Conservation (phyloP, 2,113 vertebrate species). For the Caranx melampygus region DNA sequence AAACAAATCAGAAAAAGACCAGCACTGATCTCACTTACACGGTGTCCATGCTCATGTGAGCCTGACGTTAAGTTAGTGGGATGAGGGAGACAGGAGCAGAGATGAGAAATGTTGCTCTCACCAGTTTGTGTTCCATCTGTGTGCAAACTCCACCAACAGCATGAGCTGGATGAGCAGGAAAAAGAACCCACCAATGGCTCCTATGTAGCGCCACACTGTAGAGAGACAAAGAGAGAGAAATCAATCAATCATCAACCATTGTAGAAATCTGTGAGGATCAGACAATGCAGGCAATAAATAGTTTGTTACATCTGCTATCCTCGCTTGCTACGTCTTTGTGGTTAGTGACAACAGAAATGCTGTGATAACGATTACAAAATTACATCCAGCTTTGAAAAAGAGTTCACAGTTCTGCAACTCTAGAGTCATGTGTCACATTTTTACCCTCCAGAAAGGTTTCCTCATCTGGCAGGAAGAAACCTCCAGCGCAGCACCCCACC, state of each 20-base stretch:
- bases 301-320: not conserved
- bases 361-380: not conserved
- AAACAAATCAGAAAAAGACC: conserved; percentile 7
- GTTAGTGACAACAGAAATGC: not conserved
- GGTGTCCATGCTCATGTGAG: not conserved
- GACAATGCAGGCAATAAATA: not conserved
- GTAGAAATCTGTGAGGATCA: not conserved
- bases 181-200: conserved; percentile 87
- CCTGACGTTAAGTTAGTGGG: not conserved
- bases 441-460: conserved; percentile 94
- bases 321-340: not conserved
- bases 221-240: not conserved
- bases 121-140: conserved; percentile 99
- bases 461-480: conserved; percentile 94
- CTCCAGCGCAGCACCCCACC: conserved; percentile 92
- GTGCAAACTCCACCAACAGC: conserved; percentile 95
- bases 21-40: conserved; percentile 11
- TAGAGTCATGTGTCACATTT: not conserved
- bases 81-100: not conserved
- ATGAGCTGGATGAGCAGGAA: conserved; percentile 95
- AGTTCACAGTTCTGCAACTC: not conserved
- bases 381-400: not conserved
- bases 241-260: too few species aligned
- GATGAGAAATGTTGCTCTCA: conserved; percentile 73
- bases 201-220: conserved; percentile 94